Percentiles rank a stretch among this genome's conserved stretches.
Conservation (phyloP, 2,888 invertebrate genomes). For the Pammene aurita region DNA sequence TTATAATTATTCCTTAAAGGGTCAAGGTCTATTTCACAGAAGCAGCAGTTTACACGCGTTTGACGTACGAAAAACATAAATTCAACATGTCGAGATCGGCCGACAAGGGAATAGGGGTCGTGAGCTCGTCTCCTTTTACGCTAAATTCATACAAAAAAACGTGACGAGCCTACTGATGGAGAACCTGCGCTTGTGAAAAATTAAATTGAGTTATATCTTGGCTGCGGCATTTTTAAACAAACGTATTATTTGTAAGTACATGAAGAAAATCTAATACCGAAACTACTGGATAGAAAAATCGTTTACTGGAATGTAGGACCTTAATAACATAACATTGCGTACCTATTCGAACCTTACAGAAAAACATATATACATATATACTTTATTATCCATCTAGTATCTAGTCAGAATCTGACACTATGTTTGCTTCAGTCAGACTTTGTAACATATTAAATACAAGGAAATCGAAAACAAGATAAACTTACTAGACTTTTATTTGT, state of each 20-base stretch:
- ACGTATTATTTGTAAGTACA: neutral
- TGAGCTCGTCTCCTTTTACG: constrained; percentile 55
- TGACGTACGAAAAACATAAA: constrained; percentile 59
- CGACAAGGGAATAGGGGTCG: constrained; percentile 58
- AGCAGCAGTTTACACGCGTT: constrained; percentile 45
- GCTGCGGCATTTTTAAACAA: neutral
- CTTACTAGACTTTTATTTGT: no score
- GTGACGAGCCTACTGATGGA: constrained; percentile 58
- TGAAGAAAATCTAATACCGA: no score
- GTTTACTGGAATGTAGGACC: no score
- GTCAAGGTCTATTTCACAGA: constrained; percentile 17
- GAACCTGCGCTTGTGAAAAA: constrained; percentile 35
- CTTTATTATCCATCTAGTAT: no score
- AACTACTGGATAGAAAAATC: no score
- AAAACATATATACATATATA: no score
- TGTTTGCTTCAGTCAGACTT: no score
- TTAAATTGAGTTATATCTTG: constrained; percentile 30
- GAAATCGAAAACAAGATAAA: no score
- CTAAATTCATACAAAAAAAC: constrained; percentile 71
- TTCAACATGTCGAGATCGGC: constrained; percentile 59
- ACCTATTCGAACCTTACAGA: no score
- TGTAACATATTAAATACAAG: no score
- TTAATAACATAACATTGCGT: no score
- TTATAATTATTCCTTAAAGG: neutral
- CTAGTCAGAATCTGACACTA: no score